Evolutionary conservation across 2,797 vertebrate species (phyloP), one percentile per base, ranked within the genome.

Genomic region (Sebastes taczanowskii): DNA sequence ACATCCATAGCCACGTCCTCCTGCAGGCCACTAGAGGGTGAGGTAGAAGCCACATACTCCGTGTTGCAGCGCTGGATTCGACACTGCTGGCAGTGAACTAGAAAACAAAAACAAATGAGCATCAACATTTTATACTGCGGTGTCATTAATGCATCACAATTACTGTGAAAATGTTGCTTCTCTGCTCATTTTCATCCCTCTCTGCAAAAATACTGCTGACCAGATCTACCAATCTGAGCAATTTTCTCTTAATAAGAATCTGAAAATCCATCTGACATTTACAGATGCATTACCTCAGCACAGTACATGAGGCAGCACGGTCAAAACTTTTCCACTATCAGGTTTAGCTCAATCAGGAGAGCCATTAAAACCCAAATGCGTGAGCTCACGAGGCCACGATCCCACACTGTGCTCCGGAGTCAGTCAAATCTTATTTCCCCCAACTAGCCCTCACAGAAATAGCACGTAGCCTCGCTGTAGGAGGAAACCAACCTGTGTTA

Each of bases 41-140:
- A 97, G 70, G 95, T 96, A 30, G 95, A 95, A 29, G 95, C 85
- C 86, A 97, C 95, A 8, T 96, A 97, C 66, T 97, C 95, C 0
- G 96, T 75, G 62, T 97, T 97, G 87, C 96, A 97, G 78, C 94
- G 93, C 89, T 97, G 96, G 78, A 97, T 97, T 74, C 95, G 94
- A 89, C 96, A 97, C 92, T 95, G 95, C 89, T 96, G 96, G 90
- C 96, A 96, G 86, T 92, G 92, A 79, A 89, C 96, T 97, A 90
- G 4, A 85, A 86, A 56, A 74, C 23, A 74, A 77, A 55, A 65
- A 78, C 4, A 58, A 38, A 49, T 9, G 3, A 25, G 10, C 9
- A 4, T 89, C 7, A 83, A 38, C 27, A 27, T 71, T 71, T 74
- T 55, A 13, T 16, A 20, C 32, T 32, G 27, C 2, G 20, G 14